Evolutionary conservation across 1,140 invertebrate species (phyloP).

Genomic region (Notospermus geniculatus): DNA sequence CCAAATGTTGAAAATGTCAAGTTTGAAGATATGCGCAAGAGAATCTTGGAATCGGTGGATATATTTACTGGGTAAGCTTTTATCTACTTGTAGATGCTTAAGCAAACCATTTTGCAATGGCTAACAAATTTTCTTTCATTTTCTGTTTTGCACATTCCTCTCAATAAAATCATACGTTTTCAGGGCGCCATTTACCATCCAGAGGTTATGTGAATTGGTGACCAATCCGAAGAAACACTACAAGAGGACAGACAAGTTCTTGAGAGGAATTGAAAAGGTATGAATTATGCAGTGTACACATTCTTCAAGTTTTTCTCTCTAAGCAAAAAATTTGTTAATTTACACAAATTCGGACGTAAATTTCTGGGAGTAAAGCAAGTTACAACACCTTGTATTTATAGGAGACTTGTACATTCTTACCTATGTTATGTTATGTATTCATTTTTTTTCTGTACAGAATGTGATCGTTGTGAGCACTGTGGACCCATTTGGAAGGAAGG

Average conservation of each 20-base stretch:
- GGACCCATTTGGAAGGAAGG: constrained; percentile 66
- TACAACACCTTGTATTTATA: no score
- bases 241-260: constrained; percentile 91
- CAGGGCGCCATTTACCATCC: constrained; percentile 93
- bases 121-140: constrained; percentile 14
- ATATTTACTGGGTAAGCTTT: constrained; percentile 58
- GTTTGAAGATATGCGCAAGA: constrained; percentile 83
- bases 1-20: constrained; percentile 90
- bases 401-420: no score
- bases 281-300: neutral
- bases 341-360: no score
- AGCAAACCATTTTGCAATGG: neutral
- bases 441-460: constrained; percentile 59
- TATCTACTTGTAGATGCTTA: neutral
- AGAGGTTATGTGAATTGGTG: constrained; percentile 90
- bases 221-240: constrained; percentile 90
- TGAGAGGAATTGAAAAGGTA: constrained; percentile 70
- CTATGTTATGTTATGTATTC: neutral
- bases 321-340: neutral
- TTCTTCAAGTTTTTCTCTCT: constrained; percentile 4
- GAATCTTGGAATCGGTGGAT: constrained; percentile 79
- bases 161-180: constrained; percentile 63
- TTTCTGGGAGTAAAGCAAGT: no score
- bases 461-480: constrained; percentile 92
- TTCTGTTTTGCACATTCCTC: no score